A percentile compares a stretch with the other conserved stretches of the same genome.
phyloP scores from a whole-genome alignment of 2,888 invertebrate genomes.

The Chrysopilus asiliformis region DNA sequence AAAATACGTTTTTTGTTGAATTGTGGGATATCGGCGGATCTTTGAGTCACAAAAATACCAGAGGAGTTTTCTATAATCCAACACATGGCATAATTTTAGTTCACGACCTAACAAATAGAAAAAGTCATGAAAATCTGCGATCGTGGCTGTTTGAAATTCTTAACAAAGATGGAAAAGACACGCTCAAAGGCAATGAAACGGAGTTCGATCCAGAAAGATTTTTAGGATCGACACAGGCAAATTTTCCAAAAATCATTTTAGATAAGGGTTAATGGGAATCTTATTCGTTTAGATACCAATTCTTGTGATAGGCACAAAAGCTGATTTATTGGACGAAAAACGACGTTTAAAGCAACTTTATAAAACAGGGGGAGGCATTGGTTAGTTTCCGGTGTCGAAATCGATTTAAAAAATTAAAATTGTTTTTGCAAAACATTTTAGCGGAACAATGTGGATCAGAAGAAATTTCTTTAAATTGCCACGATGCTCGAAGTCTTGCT shows the following conservation, averaged over 20 bases:
- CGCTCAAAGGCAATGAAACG: slow-evolving; percentile 23
- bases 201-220: slow-evolving; percentile 79
- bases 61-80: slow-evolving; percentile 86
- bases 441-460: slow-evolving; percentile 89
- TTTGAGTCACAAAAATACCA: slow-evolving; percentile 80
- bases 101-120: slow-evolving; percentile 91
- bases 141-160: slow-evolving; percentile 89
- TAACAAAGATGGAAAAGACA: slow-evolving; percentile 50
- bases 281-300: slow-evolving; percentile 63
- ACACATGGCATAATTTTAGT: slow-evolving; percentile 93
- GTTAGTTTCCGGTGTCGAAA: slow-evolving; percentile 16
- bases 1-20: slow-evolving; percentile 85
- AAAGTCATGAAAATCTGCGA: slow-evolving; percentile 84
- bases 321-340: slow-evolving; percentile 69
- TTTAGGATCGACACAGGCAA: slow-evolving; percentile 61
- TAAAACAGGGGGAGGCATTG: slow-evolving; percentile 31
- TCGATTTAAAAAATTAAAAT: slow-evolving; percentile 1
- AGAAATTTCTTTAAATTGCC: slow-evolving; percentile 75
- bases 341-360: slow-evolving; percentile 39
- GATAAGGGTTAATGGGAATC: neutral
- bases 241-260: neutral
- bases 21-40: slow-evolving; percentile 97
- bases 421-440: slow-evolving; percentile 30
- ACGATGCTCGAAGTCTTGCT: slow-evolving; percentile 66
- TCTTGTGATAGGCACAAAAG: slow-evolving; percentile 86